phyloP scores from a whole-genome alignment of 2,888 invertebrate species.

The Meteorus cinctellus region DNA sequence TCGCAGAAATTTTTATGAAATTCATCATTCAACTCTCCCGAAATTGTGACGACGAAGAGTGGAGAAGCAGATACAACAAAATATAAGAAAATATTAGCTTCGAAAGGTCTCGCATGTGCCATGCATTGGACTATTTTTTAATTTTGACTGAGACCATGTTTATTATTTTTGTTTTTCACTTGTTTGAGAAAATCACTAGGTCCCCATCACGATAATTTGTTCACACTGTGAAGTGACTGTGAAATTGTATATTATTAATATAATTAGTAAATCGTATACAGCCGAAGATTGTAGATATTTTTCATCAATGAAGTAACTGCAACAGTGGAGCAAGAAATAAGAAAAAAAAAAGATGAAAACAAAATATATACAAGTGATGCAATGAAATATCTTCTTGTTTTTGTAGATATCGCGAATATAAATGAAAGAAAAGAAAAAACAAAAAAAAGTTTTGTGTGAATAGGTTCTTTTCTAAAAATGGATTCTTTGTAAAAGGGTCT shows the following conservation, averaged over 20 bases:
- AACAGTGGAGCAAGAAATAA: slow-evolving; percentile 32
- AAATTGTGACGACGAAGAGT: background rate
- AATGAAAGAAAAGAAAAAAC: slow-evolving; percentile 46
- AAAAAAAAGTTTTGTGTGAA: slow-evolving; percentile 71
- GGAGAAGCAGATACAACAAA: slow-evolving; percentile 18
- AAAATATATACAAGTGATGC: slow-evolving; percentile 65
- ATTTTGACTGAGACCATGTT: slow-evolving; percentile 39
- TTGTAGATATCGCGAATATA: slow-evolving; percentile 71
- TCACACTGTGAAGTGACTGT: slow-evolving; percentile 66
- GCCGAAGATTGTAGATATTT: slow-evolving; percentile 59
- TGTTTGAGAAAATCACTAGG: slow-evolving; percentile 42
- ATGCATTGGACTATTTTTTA: slow-evolving; percentile 43
- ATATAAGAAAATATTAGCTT: slow-evolving; percentile 38
- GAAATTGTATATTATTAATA: slow-evolving; percentile 62
- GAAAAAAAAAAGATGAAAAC: slow-evolving; percentile 39
- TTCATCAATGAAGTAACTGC: slow-evolving; percentile 61
- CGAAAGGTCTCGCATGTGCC: slow-evolving; percentile 47
- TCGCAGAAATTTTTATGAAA: background rate
- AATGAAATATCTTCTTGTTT: slow-evolving; percentile 67
- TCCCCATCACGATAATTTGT: slow-evolving; percentile 55
- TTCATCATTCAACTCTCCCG: background rate
- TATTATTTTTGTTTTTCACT: slow-evolving; percentile 34
- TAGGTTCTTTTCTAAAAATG: slow-evolving; percentile 72
- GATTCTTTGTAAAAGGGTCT: slow-evolving; percentile 75
- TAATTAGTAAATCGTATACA: slow-evolving; percentile 56